Evolutionary conservation across 2,113 vertebrate genomes (phyloP), one percentile per base, ranked within the genome.

Genomic region (Emydura subglobosa): DNA sequence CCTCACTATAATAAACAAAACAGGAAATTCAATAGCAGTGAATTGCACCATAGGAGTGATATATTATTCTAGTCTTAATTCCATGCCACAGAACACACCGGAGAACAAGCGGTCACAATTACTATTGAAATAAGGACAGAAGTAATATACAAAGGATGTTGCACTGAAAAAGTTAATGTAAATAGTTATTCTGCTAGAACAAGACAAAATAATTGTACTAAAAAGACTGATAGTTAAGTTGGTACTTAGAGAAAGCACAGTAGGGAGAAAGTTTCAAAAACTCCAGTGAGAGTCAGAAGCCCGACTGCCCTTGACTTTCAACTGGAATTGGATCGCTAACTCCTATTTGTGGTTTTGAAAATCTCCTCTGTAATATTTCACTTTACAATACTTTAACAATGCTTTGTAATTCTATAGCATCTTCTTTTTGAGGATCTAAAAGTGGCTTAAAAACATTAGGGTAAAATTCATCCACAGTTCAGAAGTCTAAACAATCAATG

Each of bases 341-440:
- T 78, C 74, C 42, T 47, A 29, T 13, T 47, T n/a, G 34, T 68
- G 34, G 19, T 68, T n/a, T 29, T 68, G 65, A 68, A 68, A 68
- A 68, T 72, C 19, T 22, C 19, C 14, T 19, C 17, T 72, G 16
- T 3, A 51, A 29, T 4, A 76, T 10, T 24, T 44, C n/a, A 27
- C 89, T 59, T 0, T 0, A 29, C 39, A 44, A 47, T 27, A 0
- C 51, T 27, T 65, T 81, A 53, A 7, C 42, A 17, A 34, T 3
- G 29, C 3, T 57, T 81, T 0, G 27, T 10, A 53, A 89, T 1
- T 4, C 53, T 16, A 17, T n/a, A 16, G 2, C 47, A 87, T 24
- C 31, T n/a, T 31, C 7, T 19, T n/a, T 27, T 65, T 34, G 54
- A 6, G 3, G 1, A 42, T 47, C 31, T 72, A 39, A n/a, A 61